Percentiles rank a stretch among this genome's conserved stretches.
phyloP scores from a whole-genome alignment of 2,797 vertebrate genomes.

The Poeciliopsis turneri region DNA sequence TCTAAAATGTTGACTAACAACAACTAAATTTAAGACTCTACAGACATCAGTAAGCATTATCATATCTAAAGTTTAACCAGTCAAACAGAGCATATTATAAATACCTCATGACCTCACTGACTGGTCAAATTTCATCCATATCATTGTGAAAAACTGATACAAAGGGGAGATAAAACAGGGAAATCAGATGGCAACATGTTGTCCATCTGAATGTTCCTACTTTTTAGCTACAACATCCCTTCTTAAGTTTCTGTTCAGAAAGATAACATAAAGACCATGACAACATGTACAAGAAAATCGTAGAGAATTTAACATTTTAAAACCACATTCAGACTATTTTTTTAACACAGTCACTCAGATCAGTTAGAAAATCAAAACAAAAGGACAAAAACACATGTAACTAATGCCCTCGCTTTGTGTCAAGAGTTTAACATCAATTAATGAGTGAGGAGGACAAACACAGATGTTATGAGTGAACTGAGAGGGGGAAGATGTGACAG shows the following conservation, averaged over 20 bases:
- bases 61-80: neutral
- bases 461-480: conserved; percentile 59
- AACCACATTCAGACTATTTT: conserved; percentile 6
- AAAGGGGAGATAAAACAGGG: neutral
- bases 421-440: conserved; percentile 27
- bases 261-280: neutral
- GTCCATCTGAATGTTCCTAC: neutral
- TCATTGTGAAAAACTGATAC: neutral
- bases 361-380: conserved; percentile 21
- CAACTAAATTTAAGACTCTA: neutral
- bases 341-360: conserved; percentile 17
- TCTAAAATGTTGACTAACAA: neutral
- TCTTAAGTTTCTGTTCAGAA: neutral
- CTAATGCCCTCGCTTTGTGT: conserved; percentile 22
- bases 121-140: neutral
- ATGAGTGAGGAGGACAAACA: conserved; percentile 61
- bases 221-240: neutral
- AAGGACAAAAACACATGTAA: conserved; percentile 9
- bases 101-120: neutral
- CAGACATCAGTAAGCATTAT: neutral
- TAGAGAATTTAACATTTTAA: neutral
- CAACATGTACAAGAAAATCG: neutral
- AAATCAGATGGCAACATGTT: neutral
- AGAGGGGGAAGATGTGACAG: conserved; percentile 39
- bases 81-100: neutral